Evolutionary conservation across 2,888 invertebrate species (phyloP).

Genomic region (Acleris literana): DNA sequence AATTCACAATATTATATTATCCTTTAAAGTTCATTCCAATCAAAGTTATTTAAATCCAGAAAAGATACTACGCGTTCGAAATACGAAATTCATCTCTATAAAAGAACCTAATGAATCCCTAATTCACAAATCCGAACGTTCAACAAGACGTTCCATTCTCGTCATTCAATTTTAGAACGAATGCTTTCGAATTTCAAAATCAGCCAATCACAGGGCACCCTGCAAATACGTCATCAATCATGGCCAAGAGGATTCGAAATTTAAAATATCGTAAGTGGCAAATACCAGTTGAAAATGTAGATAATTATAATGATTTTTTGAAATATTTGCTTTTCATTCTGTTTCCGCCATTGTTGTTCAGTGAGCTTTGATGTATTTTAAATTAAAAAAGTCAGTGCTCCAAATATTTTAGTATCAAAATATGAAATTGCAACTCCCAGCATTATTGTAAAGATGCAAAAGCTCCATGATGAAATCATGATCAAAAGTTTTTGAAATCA

Average conservation of each 20-base stretch:
- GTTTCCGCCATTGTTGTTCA: no score
- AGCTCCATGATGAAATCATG: no score
- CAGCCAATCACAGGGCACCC: constrained; percentile 62
- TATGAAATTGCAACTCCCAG: no score
- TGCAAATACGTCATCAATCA: constrained; percentile 66
- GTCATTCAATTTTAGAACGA: constrained; percentile 54
- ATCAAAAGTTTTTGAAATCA: no score
- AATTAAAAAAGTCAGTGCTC: no score
- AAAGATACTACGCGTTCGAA: constrained; percentile 22
- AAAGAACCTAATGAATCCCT: constrained; percentile 39
- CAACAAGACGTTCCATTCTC: constrained; percentile 43
- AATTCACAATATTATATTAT: no score
- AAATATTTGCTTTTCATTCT: neutral
- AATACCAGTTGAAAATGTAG: constrained; percentile 1
- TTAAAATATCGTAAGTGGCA: constrained; percentile 35
- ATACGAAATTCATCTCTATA: constrained; percentile 23
- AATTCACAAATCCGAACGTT: constrained; percentile 55
- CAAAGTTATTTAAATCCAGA: constrained; percentile 8
- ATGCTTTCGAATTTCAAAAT: constrained; percentile 62
- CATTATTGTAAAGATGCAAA: no score
- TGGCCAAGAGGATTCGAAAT: constrained; percentile 48
- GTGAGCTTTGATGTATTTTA: no score
- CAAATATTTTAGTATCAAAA: no score
- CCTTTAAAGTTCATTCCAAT: neutral
- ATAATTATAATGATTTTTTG: neutral